Evolutionary conservation across 2,113 vertebrate species (phyloP), one percentile per base, ranked within the genome.

Genomic region (Bufo bufo): DNA sequence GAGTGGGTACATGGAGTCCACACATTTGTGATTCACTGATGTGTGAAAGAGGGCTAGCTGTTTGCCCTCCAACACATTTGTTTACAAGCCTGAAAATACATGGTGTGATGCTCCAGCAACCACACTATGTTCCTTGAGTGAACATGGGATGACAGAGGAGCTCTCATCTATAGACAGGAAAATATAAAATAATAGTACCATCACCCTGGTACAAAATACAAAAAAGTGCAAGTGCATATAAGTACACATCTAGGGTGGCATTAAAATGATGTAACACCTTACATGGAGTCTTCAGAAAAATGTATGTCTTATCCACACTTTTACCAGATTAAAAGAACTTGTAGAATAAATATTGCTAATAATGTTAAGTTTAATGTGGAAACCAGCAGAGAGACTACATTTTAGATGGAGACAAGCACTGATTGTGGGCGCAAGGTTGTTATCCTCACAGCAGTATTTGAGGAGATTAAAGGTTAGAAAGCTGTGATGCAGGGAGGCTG

Each of bases 391-490:
- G 82, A 84, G 63, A 71, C 82, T 84, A 33, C 65, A 84, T 49
- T 84, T 16, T 43, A 54, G 82, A 71, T 65, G 82, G 49, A 69
- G 43, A 47, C 63, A 50, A 82, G 52, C 61, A 23, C 81, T 82
- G 81, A 82, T 82, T 82, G 81, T 82, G 81, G 61, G 61, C 81
- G 0, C 81, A 71, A 71, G 65, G 63, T 84, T 84, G 82, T 84
- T 84, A 84, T 84, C 82, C 82, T 69, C 82, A 71, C 82, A 84
- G 65, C 82, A 84, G 82, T 17, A n/a, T 84, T 33, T 84, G 65
- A 54, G 66, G 65, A 84, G 82, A 84, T 84, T 84, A 71, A 84
- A 54, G 82, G 82, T 84, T 84, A 84, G 82, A 84, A 54, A 84
- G 63, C 82, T 54, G 63, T 84, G 82, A 84, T 84, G 61, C 82